A percentile compares a stretch with the other conserved stretches of the same genome.
Conservation (phyloP, 2,113 vertebrate species). For the Platysternon megacephalum region DNA sequence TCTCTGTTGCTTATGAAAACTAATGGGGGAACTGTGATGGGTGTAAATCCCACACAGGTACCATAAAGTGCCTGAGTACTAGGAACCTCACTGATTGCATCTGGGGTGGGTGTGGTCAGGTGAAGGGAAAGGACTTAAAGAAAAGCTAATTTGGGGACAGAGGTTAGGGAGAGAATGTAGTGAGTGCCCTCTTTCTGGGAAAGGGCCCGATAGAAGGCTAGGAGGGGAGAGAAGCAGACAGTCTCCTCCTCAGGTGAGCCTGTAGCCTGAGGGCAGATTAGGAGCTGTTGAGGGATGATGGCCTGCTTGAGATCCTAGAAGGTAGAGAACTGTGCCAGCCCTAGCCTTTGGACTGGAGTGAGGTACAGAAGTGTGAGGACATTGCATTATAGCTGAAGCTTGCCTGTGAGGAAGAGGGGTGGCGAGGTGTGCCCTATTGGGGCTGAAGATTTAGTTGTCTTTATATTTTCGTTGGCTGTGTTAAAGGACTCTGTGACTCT, state of each 20-base stretch:
- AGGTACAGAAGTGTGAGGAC: background rate
- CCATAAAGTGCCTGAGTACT: background rate
- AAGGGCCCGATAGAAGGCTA: background rate
- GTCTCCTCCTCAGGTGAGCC: background rate
- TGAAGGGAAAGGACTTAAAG: background rate
- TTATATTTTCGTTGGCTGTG: background rate
- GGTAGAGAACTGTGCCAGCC: background rate
- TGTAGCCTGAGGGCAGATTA: background rate
- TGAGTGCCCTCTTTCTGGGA: background rate
- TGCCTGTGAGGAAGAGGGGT: background rate
- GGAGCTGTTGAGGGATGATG: background rate
- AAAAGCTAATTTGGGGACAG: background rate
- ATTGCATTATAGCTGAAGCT: background rate
- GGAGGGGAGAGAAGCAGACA: background rate
- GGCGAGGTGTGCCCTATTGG: background rate
- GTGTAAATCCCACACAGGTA: background rate
- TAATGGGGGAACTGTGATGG: background rate
- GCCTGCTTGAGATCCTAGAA: background rate
- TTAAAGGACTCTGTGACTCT: background rate
- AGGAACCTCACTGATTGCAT: background rate
- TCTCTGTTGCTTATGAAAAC: background rate
- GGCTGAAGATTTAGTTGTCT: background rate
- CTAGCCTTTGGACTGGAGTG: background rate
- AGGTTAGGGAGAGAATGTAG: background rate
- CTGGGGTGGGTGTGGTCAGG: background rate